Evolutionary conservation across 2,888 invertebrate species (phyloP).

Genomic region (Julus scanicus): DNA sequence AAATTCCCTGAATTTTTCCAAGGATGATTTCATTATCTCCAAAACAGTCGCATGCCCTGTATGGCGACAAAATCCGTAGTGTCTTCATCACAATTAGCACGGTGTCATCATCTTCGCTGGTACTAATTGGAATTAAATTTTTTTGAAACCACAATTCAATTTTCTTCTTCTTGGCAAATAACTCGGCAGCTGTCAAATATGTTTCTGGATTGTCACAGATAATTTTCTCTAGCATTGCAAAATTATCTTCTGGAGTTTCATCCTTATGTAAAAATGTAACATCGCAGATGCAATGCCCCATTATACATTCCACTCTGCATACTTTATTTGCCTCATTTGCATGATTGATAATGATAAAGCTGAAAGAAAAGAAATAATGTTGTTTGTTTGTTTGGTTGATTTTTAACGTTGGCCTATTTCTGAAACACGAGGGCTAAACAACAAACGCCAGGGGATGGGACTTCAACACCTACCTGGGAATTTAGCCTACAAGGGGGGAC

Average conservation of each 20-base stretch:
- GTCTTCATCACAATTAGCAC: constrained; percentile 59
- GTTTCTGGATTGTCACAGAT: neutral
- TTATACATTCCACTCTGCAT: neutral
- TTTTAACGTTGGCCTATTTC: too few relatives aligned
- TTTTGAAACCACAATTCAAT: constrained; percentile 64
- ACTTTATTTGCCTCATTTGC: neutral
- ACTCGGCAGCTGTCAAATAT: constrained; percentile 60
- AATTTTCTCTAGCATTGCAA: neutral
- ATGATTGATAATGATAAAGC: constrained; percentile 27
- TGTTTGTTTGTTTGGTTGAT: too few relatives aligned
- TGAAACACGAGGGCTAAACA: too few relatives aligned
- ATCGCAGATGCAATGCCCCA: neutral
- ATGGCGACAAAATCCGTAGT: constrained; percentile 64
- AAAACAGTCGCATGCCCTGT: constrained; percentile 63
- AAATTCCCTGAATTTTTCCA: constrained; percentile 65
- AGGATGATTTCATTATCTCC: constrained; percentile 66
- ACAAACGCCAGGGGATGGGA: too few relatives aligned
- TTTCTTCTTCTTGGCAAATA: constrained; percentile 61
- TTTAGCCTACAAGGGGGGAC: too few relatives aligned
- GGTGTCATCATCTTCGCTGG: constrained; percentile 56
- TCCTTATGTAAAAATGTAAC: neutral
- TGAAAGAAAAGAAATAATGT: constrained; percentile 24
- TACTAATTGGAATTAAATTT: constrained; percentile 64
- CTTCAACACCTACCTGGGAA: too few relatives aligned
- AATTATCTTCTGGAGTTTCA: neutral